A percentile compares a stretch with the other conserved stretches of the same genome.
These are phyloP conservation scores for Apantesis nais DNA, from an alignment of 2,888 invertebrate species.

Conservation along the genomic window DNA sequence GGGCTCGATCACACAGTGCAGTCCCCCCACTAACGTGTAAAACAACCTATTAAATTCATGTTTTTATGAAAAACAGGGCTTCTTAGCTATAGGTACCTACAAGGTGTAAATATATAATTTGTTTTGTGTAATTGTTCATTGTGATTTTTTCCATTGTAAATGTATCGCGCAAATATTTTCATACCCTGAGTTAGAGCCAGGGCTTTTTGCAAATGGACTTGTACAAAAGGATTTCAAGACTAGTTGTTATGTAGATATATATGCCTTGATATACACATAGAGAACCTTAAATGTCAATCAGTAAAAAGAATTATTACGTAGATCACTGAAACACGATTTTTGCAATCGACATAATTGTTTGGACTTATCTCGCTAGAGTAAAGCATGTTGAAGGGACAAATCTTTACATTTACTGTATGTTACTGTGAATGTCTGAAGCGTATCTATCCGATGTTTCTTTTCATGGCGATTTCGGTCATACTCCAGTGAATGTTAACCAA, in stretches of 20 bases:
- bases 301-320: not conserved
- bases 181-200: not conserved
- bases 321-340: not conserved
- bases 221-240: not conserved
- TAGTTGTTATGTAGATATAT: not conserved
- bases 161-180: constrained; percentile 26
- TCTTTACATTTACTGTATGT: not conserved
- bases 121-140: constrained; percentile 53
- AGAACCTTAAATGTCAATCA: not conserved
- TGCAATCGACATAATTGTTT: too few relatives aligned
- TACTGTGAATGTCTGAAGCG: not conserved
- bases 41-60: not conserved
- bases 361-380: not conserved
- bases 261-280: not conserved
- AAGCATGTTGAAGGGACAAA: not conserved
- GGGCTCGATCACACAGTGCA: not conserved
- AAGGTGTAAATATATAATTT: constrained; percentile 57
- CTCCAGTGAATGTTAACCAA: not conserved
- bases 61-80: constrained; percentile 61
- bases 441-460: not conserved
- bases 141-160: constrained; percentile 48
- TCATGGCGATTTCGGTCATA: not conserved
- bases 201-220: not conserved
- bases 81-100: constrained; percentile 48
- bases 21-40: not conserved